Base-by-base conservation (phyloP, 2,888 invertebrate species). In the Nomada lathburiana region DNA sequence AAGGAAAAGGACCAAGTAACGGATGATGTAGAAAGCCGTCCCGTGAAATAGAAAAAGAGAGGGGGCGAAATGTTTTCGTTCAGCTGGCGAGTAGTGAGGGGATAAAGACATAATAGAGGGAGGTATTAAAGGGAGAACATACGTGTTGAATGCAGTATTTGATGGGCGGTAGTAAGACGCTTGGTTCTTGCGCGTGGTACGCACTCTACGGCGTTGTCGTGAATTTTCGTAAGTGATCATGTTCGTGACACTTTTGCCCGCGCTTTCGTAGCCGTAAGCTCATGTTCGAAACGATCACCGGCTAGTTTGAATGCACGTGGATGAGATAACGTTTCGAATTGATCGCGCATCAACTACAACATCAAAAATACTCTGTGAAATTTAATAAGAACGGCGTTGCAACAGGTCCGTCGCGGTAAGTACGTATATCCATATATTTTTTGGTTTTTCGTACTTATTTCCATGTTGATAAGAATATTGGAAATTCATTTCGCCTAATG, bases 91-190 rank as follows among this genome's bases (percentile, higher is more conserved):
- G 71, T 52, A 59, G 84, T 36, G 78, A 70, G 84, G 80, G 78
- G 44, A 63, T 72, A 64, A 80, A 67, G 73, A 20, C 65, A 69
- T 81, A 86, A 82, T 82, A 85, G 88, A 80, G 86, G 76, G 85
- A 89, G 86, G 76, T 83, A 88, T 87, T 86, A 87, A 84, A 86
- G 76, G 72, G 82, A 80, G 83, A 81, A 84, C 79, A 83, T 82
- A 84, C 78, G 86, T 73, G 80, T 84, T 50, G 73, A 86, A 80
- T 87, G 68, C 80, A 77, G 82, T 80, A 73, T 76, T 82, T 53
- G 82, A 85, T 69, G 80, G 79, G 71, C 84, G 80, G 82, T 79
- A 67, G 80, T 64, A 71, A 69, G 73, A 72, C 74, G 70, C 76
- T 20, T 42, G 47, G 36, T 62, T 73, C 50, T 60, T 68, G 52